Conservation (phyloP, 2,888 invertebrate genomes). For the Aethes cnicana region DNA sequence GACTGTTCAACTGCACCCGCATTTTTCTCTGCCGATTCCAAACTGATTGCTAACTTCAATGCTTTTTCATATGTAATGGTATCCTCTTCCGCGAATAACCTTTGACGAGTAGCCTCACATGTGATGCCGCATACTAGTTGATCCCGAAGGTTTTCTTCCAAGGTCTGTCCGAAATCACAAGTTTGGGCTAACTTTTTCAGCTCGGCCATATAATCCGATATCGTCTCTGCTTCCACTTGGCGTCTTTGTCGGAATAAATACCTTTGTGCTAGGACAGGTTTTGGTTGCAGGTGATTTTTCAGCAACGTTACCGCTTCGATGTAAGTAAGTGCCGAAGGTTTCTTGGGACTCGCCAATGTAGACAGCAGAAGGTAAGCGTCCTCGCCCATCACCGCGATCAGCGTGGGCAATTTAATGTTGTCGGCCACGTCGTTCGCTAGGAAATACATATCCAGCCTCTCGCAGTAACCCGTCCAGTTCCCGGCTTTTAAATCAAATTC, state of each 20-base stretch:
- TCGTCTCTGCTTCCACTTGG: background rate
- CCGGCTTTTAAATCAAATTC: constrained; percentile 26
- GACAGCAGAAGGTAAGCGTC: constrained; percentile 11
- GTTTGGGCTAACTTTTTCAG: background rate
- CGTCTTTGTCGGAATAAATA: constrained; percentile 1
- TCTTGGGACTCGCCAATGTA: constrained; percentile 19
- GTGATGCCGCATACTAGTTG: constrained; percentile 14
- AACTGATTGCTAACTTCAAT: background rate
- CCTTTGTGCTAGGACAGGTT: constrained; percentile 8
- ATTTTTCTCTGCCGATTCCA: constrained; percentile 12
- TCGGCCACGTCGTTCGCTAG: constrained; percentile 10
- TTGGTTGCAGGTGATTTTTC: constrained; percentile 3
- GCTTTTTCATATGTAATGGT: background rate
- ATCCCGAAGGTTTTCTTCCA: constrained; percentile 6
- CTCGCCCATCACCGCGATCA: constrained; percentile 29
- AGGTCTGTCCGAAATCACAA: background rate
- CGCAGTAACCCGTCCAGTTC: constrained; percentile 16
- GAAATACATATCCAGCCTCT: constrained; percentile 27
- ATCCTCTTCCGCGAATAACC: constrained; percentile 7
- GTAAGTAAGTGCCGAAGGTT: constrained; percentile 14
- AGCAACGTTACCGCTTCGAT: background rate
- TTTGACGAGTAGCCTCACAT: constrained; percentile 9
- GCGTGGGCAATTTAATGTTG: constrained; percentile 10
- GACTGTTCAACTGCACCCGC: constrained; percentile 10
- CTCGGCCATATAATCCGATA: constrained; percentile 1